Percentiles rank a stretch among this genome's conserved stretches.
Conservation (phyloP, 1,140 invertebrate genomes). For the Apis cerana region DNA sequence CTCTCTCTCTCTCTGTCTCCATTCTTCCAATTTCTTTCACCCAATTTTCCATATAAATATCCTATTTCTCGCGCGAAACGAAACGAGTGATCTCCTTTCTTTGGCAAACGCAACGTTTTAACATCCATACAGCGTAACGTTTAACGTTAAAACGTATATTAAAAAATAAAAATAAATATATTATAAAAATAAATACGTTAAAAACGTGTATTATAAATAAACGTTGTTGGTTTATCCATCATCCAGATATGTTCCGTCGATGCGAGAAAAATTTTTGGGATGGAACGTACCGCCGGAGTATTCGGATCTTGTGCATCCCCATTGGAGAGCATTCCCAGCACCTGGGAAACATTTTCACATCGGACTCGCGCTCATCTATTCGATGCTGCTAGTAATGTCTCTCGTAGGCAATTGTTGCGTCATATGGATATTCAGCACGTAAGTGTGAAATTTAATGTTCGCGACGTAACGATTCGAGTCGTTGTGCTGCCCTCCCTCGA, state of each 20-base stretch:
- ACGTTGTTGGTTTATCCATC: not conserved
- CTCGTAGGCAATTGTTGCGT: constrained; percentile 90
- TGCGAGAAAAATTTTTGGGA: constrained; percentile 81
- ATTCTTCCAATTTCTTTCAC: no score
- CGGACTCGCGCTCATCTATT: constrained; percentile 87
- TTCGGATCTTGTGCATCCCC: constrained; percentile 85
- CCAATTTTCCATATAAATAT: no score
- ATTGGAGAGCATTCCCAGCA: constrained; percentile 87
- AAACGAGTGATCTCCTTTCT: no score
- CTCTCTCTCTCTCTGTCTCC: no score
- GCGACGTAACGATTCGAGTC: no score
- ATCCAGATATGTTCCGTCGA: constrained; percentile 60
- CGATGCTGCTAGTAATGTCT: constrained; percentile 86
- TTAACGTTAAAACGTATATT: no score
- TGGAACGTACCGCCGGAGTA: constrained; percentile 88
- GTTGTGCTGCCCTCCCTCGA: constrained; percentile 25
- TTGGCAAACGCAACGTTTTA: no score
- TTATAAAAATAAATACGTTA: no score
- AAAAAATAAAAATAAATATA: no score
- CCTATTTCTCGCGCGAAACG: no score
- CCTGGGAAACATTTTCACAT: constrained; percentile 88
- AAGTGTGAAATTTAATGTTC: constrained; percentile 73
- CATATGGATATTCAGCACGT: constrained; percentile 91
- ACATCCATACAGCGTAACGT: no score
- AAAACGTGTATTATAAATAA: not conserved